phyloP scores from a whole-genome alignment of 2,113 vertebrate species.

The Oncorhynchus tshawytscha region DNA sequence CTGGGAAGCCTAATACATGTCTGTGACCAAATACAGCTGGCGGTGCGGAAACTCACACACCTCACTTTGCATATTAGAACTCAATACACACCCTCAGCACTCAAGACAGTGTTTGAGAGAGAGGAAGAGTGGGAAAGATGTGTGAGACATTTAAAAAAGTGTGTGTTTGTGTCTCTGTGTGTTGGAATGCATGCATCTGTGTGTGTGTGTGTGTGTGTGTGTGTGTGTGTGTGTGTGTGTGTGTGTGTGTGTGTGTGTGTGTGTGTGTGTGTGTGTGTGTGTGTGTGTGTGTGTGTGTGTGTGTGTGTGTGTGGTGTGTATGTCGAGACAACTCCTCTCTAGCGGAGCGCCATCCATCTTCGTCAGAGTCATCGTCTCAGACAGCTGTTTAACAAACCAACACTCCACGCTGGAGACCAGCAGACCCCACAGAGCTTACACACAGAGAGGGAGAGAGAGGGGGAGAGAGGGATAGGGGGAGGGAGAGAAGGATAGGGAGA shows the following conservation, averaged over 20 bases:
- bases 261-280: not conserved
- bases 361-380: constrained; percentile 59
- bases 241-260: too few species aligned
- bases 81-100: too few species aligned
- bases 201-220: too few species aligned
- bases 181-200: not conserved
- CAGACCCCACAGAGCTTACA: constrained; percentile 47
- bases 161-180: not conserved
- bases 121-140: too few species aligned
- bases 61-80: too few species aligned
- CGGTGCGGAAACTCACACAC: too few species aligned
- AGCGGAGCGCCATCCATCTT: constrained; percentile 60
- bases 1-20: too few species aligned
- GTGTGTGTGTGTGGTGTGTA: not conserved
- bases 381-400: constrained; percentile 67
- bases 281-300: constrained; percentile 1
- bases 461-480: not conserved
- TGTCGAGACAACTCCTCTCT: not conserved
- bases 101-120: too few species aligned
- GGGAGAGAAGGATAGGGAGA: not conserved
- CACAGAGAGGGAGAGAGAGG: not conserved
- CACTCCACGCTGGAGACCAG: constrained; percentile 38
- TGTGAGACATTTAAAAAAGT: not conserved
- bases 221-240: not conserved
- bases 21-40: too few species aligned